Evolutionary conservation across 2,113 vertebrate genomes (phyloP), one percentile per base, ranked within the genome.

Genomic region (Marmota monax): DNA sequence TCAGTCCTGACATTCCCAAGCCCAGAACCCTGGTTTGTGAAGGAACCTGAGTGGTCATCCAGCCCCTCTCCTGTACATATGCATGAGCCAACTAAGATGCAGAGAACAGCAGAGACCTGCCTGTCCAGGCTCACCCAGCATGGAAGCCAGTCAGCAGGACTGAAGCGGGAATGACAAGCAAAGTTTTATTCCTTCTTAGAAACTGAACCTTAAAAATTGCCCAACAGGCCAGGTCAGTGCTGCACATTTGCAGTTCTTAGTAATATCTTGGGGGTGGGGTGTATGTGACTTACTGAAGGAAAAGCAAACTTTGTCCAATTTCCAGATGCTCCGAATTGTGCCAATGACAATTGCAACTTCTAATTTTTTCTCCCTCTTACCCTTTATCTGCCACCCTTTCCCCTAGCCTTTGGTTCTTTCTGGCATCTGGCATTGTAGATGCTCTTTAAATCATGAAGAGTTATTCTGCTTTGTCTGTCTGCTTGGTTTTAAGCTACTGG

Each of bases 401-500:
- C 11, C 34, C 51, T 2, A 63, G 37, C 6, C 39, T 42, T 83
- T 7, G 32, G 25, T 56, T 89, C 45, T 69, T 53, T 65, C 78
- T 91, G 48, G 61, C 39, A 70, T 14, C 29, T 8, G n/a, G 42
- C 32, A 53, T 6, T 76, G 67, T 17, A 69, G 67, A 87, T 91
- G 16, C 78, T 69, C 70, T 91, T 84, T 95, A 93, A 82, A 72
- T 53, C 9, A 53, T 29, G 37, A 92, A 22, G 10, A 9, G 25
- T 72, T 73, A 39, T 63, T 77, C 12, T 48, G 32, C 12, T 63
- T 58, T 37, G 32, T 58, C 32, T 37, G 29, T 18, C 61, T 6
- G 42, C n/a, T 92, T 76, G 51, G 61, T 80, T 39, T 7, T 53
- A 96, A 94, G 61, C 29, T 77, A 53, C 23, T 92, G 65, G 87